These are phyloP conservation scores for Sisor rabdophorus DNA, from an alignment of 2,113 vertebrate species.

Conservation along the genomic window DNA sequence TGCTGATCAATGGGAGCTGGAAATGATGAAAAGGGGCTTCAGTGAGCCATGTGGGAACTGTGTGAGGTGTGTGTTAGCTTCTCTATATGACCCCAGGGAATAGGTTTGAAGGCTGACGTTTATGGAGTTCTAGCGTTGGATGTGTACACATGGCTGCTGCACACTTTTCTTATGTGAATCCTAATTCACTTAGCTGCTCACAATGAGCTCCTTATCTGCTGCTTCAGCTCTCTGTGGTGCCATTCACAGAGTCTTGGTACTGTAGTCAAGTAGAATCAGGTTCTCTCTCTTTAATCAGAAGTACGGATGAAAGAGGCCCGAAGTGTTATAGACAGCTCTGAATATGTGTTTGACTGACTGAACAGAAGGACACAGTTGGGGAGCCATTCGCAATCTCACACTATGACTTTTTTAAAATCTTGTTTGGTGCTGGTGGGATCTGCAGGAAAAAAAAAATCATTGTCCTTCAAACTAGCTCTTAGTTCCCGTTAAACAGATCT, in stretches of 20 bases:
- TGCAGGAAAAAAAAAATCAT: no score
- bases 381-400: conserved; percentile 36
- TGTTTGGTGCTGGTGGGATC: no score
- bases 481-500: no score
- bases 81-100: conserved; percentile 12
- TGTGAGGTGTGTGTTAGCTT: background rate
- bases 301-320: conserved; percentile 49
- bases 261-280: conserved; percentile 72
- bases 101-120: background rate
- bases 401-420: conserved; percentile 8
- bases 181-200: conserved; percentile 56
- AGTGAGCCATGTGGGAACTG: background rate
- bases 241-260: conserved; percentile 47
- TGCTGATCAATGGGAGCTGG: conserved; percentile 24
- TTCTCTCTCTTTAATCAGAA: conserved; percentile 68
- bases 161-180: conserved; percentile 39
- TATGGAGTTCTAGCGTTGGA: conserved; percentile 16
- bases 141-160: conserved; percentile 21
- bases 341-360: conserved; percentile 30
- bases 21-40: conserved; percentile 3
- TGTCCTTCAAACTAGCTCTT: no score
- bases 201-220: conserved; percentile 55
- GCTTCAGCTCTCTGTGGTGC: conserved; percentile 52
- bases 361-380: conserved; percentile 20
- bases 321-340: background rate